Evolutionary conservation across 1,140 invertebrate species (phyloP).

Genomic region (Aphaenogaster floridana): DNA sequence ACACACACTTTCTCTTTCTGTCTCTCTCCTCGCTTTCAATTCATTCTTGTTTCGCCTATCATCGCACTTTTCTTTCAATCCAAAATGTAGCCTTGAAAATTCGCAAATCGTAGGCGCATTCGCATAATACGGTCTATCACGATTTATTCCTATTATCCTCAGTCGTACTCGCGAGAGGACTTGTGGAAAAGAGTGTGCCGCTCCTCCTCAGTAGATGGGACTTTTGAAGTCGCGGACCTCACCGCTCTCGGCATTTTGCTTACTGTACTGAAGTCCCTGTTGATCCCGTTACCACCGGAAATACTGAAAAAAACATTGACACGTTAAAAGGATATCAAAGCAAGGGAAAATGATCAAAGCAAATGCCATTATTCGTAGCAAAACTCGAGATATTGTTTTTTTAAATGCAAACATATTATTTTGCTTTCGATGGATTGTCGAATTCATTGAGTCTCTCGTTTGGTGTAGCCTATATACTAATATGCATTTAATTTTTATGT

Average conservation of each 20-base stretch:
- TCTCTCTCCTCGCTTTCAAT: neutral
- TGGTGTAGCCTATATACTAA: neutral
- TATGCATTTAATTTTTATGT: neutral
- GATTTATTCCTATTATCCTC: constrained; percentile 72
- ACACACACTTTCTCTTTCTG: neutral
- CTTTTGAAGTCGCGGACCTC: constrained; percentile 85
- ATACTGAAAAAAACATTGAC: constrained; percentile 85
- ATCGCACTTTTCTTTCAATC: constrained; percentile 11
- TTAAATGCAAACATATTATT: neutral
- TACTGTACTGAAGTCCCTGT: constrained; percentile 88
- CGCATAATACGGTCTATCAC: constrained; percentile 21
- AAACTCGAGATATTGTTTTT: neutral
- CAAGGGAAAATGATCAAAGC: neutral
- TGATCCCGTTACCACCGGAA: constrained; percentile 86
- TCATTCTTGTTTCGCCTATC: neutral
- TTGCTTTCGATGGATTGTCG: neutral
- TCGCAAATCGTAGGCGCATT: constrained; percentile 38
- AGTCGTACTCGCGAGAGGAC: constrained; percentile 92
- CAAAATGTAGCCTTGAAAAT: constrained; percentile 19
- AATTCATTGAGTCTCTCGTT: neutral
- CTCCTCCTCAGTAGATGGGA: constrained; percentile 89
- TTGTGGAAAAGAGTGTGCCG: constrained; percentile 90
- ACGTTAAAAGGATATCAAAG: constrained; percentile 82
- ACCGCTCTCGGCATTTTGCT: constrained; percentile 83
- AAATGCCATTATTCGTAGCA: neutral